A percentile compares a stretch with the other conserved stretches of the same genome.
These are phyloP conservation scores for Onychomys arenicola DNA, from an alignment of 2,797 vertebrate genomes.

Conservation along the genomic window DNA sequence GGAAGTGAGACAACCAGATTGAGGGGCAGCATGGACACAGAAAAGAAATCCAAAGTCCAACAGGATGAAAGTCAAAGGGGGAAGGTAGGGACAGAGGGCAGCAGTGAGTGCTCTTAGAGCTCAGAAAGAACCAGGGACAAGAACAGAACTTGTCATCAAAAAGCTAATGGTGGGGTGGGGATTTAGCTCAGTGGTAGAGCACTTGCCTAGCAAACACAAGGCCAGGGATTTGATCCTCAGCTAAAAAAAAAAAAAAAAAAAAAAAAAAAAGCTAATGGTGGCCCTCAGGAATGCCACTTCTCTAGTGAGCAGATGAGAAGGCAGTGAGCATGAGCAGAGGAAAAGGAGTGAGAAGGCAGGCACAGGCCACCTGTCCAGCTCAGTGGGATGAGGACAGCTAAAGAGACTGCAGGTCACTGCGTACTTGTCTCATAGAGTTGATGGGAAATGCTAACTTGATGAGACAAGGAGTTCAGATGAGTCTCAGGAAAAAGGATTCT, in stretches of 20 bases:
- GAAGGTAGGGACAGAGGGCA: background rate
- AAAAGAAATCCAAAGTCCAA: background rate
- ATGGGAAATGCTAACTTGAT: background rate
- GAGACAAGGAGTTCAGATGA: background rate
- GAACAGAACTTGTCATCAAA: background rate
- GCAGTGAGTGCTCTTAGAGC: background rate
- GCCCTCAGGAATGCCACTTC: background rate
- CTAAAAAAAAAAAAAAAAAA: no score
- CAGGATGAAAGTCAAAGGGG: background rate
- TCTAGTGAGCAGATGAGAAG: background rate
- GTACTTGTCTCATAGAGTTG: background rate
- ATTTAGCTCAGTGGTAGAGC: no score
- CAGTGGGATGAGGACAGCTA: background rate
- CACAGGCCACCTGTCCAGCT: background rate
- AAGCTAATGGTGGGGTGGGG: background rate
- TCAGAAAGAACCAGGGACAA: background rate
- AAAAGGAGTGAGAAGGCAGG: background rate
- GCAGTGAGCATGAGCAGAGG: background rate
- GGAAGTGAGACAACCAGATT: background rate
- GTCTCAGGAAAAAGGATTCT: background rate
- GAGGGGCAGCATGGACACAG: background rate
- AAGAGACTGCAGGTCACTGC: background rate
- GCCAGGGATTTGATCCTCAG: no score
- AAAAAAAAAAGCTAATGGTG: no score
- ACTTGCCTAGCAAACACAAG: no score